phyloP scores from a whole-genome alignment of 2,113 vertebrate genomes.

The Blennius ocellaris region DNA sequence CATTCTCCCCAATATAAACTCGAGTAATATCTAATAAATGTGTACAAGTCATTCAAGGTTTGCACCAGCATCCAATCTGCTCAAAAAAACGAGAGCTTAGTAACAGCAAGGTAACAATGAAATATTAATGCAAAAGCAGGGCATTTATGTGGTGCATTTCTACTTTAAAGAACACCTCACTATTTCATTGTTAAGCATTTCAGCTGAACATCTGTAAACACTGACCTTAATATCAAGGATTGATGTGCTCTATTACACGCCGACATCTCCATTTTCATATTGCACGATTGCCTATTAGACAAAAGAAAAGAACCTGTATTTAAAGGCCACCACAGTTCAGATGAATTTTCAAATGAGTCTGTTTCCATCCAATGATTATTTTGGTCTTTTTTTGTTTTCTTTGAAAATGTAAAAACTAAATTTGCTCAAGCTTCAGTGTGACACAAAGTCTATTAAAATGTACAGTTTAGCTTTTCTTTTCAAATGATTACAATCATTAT shows the following conservation, averaged over 20 bases:
- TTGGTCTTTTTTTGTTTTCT: not conserved
- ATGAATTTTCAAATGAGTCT: not conserved
- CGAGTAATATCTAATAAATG: not conserved
- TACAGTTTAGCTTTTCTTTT: slow-evolving; percentile 1
- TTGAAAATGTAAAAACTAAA: not conserved
- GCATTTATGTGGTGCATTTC: not conserved
- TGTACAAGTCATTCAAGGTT: not conserved
- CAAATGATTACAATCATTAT: not conserved
- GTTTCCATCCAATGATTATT: not conserved
- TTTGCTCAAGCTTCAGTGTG: slow-evolving; percentile 1
- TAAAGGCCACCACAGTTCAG: not conserved
- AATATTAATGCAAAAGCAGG: not conserved
- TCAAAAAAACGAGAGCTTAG: not conserved
- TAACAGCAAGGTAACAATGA: not conserved
- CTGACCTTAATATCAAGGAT: no score
- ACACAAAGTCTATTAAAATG: not conserved
- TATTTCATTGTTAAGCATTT: no score
- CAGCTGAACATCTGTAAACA: no score
- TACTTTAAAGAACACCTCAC: not conserved
- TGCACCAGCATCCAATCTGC: not conserved
- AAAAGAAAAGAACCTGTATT: no score
- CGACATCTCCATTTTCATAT: no score
- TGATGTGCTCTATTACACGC: no score
- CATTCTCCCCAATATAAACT: no score
- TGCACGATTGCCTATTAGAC: no score